phyloP scores from a whole-genome alignment of 2,113 vertebrate genomes.

The Ardeotis arabs region DNA sequence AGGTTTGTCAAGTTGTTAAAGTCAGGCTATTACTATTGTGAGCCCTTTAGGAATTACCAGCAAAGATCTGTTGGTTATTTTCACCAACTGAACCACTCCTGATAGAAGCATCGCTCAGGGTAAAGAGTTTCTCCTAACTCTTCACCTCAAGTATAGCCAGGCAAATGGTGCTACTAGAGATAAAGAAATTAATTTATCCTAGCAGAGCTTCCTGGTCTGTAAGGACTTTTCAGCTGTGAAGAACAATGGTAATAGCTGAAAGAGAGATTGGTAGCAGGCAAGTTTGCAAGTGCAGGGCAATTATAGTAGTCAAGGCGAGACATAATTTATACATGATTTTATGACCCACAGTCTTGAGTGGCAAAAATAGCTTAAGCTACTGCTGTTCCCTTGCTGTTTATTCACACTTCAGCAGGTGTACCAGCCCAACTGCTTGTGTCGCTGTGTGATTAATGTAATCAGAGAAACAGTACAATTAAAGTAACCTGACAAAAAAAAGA shows the following conservation, averaged over 20 bases:
- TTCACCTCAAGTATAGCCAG: not conserved
- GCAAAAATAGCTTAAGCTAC: not conserved
- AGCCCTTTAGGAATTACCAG: not conserved
- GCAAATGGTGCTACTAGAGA: not conserved
- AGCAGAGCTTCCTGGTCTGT: not conserved
- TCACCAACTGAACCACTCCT: not conserved
- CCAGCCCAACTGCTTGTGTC: not conserved
- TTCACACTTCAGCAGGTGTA: not conserved
- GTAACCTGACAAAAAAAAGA: not conserved
- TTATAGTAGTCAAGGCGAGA: not conserved
- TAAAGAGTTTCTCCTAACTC: not conserved
- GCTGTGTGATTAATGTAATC: not conserved
- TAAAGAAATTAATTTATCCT: not conserved
- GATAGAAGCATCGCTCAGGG: not conserved
- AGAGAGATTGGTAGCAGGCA: not conserved
- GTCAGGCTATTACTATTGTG: not conserved
- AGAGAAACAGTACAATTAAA: not conserved
- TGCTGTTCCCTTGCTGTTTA: not conserved
- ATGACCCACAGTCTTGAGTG: not conserved
- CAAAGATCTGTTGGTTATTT: not conserved
- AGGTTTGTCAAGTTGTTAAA: not conserved
- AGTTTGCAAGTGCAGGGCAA: not conserved
- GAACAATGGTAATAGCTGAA: not conserved
- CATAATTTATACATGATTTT: not conserved
- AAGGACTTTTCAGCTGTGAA: not conserved